A percentile compares a stretch with the other conserved stretches of the same genome.
phyloP scores from a whole-genome alignment of 2,888 invertebrate genomes.

The Enoplolaimus lenunculus region DNA sequence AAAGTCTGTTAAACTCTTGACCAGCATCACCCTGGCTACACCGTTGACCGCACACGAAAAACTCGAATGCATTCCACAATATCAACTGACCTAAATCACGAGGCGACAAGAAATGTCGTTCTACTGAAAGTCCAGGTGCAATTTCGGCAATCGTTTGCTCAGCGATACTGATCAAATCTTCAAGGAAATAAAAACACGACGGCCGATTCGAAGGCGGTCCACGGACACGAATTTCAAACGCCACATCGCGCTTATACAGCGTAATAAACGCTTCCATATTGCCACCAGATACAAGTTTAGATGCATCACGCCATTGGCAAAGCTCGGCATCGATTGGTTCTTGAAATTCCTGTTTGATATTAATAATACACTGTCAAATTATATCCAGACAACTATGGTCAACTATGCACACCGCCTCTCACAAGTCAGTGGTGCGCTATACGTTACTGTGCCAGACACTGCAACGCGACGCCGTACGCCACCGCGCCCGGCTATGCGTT shows the following conservation, averaged over 20 bases:
- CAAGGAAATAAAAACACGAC: conserved; percentile 53
- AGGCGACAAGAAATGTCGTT: conserved; percentile 54
- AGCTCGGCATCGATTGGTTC: conserved; percentile 52
- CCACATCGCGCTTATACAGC: conserved; percentile 46
- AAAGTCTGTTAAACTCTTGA: too few species aligned
- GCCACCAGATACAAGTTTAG: conserved; percentile 53
- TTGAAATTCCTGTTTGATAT: conserved; percentile 33
- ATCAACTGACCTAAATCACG: conserved; percentile 49
- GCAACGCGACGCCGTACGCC: too few species aligned
- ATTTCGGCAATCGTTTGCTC: conserved; percentile 53
- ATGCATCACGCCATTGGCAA: conserved; percentile 51
- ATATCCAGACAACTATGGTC: neutral
- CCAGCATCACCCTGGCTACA: too few species aligned
- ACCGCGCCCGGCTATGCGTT: too few species aligned
- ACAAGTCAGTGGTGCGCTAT: too few species aligned
- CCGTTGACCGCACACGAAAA: conserved; percentile 18
- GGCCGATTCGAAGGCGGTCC: conserved; percentile 40
- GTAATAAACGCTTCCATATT: conserved; percentile 56
- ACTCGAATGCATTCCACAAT: conserved; percentile 41
- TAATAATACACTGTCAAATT: neutral
- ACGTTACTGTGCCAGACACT: too few species aligned
- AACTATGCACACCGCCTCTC: neutral
- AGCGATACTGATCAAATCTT: conserved; percentile 53
- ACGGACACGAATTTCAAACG: conserved; percentile 43
- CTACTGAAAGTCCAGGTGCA: conserved; percentile 56